Base-by-base conservation (phyloP, 2,113 vertebrate genomes). In the Ailuropoda melanoleuca region DNA sequence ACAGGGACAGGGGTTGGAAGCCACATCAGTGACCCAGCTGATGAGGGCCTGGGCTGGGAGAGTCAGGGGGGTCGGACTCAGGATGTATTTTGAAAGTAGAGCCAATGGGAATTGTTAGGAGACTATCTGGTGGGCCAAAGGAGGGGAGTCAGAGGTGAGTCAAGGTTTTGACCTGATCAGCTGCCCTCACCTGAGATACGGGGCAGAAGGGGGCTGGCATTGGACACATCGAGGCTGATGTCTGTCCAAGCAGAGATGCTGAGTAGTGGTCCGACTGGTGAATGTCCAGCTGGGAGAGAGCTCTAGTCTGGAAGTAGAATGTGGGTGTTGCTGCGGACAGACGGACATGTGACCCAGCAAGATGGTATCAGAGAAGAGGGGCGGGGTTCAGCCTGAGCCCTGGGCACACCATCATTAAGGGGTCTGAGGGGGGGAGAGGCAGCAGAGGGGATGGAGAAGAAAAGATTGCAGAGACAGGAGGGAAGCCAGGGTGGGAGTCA, bases 401-500 rank as follows among this genome's bases (percentile, higher is more conserved):
- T 4, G 14, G 23, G 17, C 72, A 13, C 1, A 0, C 23, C 60
- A 5, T 43, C 11, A 7, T 18, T n/a, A 48, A 56, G 82, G 5
- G 4, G 5, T 2, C 3, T 0, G 37, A 43, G n/a, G 4, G 15
- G 18, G 50, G 64, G 34, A 37, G 53, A 58, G 29, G 11, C 81
- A 24, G 64, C 50, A 5, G 29, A 43, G 37, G 70, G 60, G 8
- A 5, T 0, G 1, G 56, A n/a, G 43, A 43, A 66, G 21, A 3
- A 11, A 11, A 23, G 0, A 1, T 0, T 0, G 3, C n/a, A 48
- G 78, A 78, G 21, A 29, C 23, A 1, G 37, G 50, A 2, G 3
- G 31, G 55, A 43, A 24, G 72, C 26, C 56, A 6, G 62, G 23
- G 37, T 2, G 8, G 19, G 15, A 31, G 18, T 37, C 21, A 3